Base-by-base conservation (phyloP, 30 jellyfish, hydroid and myxozoan genomes). In the Aurelia sp. region DNA sequence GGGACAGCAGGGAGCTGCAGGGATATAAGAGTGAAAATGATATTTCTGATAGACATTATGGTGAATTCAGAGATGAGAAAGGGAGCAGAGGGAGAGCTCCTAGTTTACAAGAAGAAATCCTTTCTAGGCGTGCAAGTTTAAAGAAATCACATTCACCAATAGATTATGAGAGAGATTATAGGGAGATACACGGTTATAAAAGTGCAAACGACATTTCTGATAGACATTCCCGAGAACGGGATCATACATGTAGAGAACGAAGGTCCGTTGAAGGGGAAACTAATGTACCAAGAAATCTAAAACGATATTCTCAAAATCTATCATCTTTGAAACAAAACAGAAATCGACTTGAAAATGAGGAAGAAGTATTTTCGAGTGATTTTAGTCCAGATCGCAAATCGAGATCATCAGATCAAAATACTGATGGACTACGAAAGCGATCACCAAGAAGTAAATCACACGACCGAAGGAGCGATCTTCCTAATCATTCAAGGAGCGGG, bases 1-100 rank as follows among this genome's bases (percentile, higher is more conserved):
- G 33, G 7, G 77, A 66, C 20, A 15, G 33, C 50, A 21, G 77
- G 50, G 33, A 16, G 50, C 0, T 33, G 1, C 2, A 66, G 24
- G 77, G 77, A 9, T 66, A 66, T 11, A 66, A 66, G 22, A 66
- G 77, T 31, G 77, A 66, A 31, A 33, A 33, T 21, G 77, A 66
- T 20, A 31, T 66, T 66, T 27, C 51, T 7, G 20, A 24, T 7
- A 44, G 38, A 40, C 3, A 13, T 59, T 4, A 21, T 13, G 4
- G 16, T 59, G 33, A 18, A 21, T 0, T 59, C 13, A 4, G 69
- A 59, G 2, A 21, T 5, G 55, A 44, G 55, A 44, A 44, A 44
- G 55, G 55, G 9, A 44, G 55, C 15, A 44, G 17, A 44, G 55
- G 7, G 55, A 44, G 55, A 44, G 15, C 7, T 44, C 55, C 55